Percentiles rank a stretch among this genome's conserved stretches.
Evolutionary conservation across 2,113 vertebrate species (phyloP).

Genomic region (Oenanthe melanoleuca): DNA sequence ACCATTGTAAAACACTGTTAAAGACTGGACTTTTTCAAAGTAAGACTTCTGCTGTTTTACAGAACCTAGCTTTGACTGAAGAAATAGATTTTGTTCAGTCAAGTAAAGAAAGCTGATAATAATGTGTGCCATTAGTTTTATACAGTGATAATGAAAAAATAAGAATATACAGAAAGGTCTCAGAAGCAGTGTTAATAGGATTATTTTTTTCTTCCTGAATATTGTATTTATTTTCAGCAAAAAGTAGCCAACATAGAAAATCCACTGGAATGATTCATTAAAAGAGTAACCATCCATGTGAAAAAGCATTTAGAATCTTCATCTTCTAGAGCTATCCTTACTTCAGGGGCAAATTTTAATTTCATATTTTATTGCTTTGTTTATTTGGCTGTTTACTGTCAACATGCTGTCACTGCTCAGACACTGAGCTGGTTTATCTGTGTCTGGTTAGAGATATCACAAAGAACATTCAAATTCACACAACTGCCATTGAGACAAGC

Average conservation of each 20-base stretch:
- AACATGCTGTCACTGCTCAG: neutral
- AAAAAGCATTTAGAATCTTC: neutral
- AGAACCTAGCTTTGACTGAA: slow-evolving; percentile 21
- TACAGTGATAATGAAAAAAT: neutral
- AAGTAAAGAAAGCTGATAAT: neutral
- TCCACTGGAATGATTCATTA: neutral
- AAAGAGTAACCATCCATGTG: neutral
- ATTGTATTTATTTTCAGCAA: neutral
- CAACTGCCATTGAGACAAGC: neutral
- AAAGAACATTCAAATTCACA: neutral
- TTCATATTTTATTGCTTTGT: neutral
- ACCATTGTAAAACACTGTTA: slow-evolving; percentile 11
- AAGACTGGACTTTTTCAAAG: slow-evolving; percentile 22
- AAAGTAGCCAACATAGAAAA: neutral
- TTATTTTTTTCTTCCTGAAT: neutral
- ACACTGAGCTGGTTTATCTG: neutral
- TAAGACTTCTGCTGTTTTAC: slow-evolving; percentile 31
- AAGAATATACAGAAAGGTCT: neutral
- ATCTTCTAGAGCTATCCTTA: neutral
- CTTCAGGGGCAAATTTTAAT: neutral
- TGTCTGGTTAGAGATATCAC: neutral
- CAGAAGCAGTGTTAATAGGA: neutral
- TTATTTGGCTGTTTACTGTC: neutral
- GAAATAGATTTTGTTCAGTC: slow-evolving; percentile 19
- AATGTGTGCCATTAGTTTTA: neutral